Evolutionary conservation across 2,888 invertebrate genomes (phyloP).

Genomic region (Eupithecia subumbrata): DNA sequence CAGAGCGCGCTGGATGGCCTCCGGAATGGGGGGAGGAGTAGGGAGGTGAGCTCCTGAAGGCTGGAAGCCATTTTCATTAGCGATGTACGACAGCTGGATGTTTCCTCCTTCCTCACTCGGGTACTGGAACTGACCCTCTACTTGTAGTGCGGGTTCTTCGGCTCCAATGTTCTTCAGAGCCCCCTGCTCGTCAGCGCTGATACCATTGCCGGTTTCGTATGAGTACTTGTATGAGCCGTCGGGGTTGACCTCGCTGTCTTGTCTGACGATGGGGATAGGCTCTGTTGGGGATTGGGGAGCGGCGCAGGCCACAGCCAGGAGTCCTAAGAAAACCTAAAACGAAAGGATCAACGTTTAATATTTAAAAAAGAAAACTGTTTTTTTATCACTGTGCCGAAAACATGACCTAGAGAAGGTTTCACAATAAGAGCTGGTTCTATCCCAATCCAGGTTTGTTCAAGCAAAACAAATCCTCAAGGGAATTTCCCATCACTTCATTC

Average conservation of each 20-base stretch:
- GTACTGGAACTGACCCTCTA: constrained; percentile 86
- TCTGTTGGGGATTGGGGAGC: constrained; percentile 70
- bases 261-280: constrained; percentile 81
- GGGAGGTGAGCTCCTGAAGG: constrained; percentile 86
- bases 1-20: constrained; percentile 86
- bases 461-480: constrained; percentile 1
- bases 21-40: constrained; percentile 88
- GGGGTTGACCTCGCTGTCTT: constrained; percentile 80
- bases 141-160: constrained; percentile 80
- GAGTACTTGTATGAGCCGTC: constrained; percentile 83
- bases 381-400: neutral
- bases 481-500: constrained; percentile 30
- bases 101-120: constrained; percentile 85
- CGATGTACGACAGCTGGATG: constrained; percentile 85
- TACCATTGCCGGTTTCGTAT: constrained; percentile 87
- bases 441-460: constrained; percentile 1
- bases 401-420: neutral
- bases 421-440: neutral
- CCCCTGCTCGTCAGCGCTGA: constrained; percentile 83
- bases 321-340: constrained; percentile 72
- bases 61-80: constrained; percentile 89
- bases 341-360: constrained; percentile 21
- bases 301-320: constrained; percentile 68
- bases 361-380: neutral
- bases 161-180: constrained; percentile 81